phyloP scores from a whole-genome alignment of 2,888 invertebrate species.

The Aricia artaxerxes region DNA sequence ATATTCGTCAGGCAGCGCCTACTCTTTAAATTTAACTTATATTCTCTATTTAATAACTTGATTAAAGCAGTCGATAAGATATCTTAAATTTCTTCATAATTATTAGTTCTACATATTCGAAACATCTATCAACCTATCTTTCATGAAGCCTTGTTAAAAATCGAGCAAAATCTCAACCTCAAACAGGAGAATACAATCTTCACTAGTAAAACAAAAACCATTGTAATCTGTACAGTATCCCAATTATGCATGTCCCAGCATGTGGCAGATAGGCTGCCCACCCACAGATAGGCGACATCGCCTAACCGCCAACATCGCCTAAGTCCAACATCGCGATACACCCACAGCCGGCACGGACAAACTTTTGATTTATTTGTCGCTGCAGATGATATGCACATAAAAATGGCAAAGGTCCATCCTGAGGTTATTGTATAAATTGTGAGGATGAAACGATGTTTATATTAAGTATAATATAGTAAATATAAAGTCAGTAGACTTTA shows the following conservation, averaged over 20 bases:
- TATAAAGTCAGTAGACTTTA: too few relatives aligned
- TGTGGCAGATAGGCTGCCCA: constrained; percentile 27
- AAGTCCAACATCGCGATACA: constrained; percentile 20
- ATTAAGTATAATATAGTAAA: too few relatives aligned
- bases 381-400: constrained; percentile 2
- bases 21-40: too few relatives aligned
- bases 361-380: constrained; percentile 16
- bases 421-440: neutral
- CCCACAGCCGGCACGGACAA: constrained; percentile 3
- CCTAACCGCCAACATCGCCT: constrained; percentile 23
- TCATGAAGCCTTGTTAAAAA: too few relatives aligned
- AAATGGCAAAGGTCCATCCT: constrained; percentile 11
- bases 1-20: too few relatives aligned
- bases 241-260: constrained; percentile 25
- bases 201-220: neutral
- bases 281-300: constrained; percentile 26
- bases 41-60: too few relatives aligned
- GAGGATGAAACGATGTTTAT: neutral
- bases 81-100: too few relatives aligned
- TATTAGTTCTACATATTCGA: too few relatives aligned
- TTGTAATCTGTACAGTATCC: neutral
- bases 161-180: neutral
- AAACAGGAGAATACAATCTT: neutral
- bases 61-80: too few relatives aligned
- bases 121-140: too few relatives aligned